Evolutionary conservation across 2,113 vertebrate genomes (phyloP).

Genomic region (Ramphastos sulfuratus): DNA sequence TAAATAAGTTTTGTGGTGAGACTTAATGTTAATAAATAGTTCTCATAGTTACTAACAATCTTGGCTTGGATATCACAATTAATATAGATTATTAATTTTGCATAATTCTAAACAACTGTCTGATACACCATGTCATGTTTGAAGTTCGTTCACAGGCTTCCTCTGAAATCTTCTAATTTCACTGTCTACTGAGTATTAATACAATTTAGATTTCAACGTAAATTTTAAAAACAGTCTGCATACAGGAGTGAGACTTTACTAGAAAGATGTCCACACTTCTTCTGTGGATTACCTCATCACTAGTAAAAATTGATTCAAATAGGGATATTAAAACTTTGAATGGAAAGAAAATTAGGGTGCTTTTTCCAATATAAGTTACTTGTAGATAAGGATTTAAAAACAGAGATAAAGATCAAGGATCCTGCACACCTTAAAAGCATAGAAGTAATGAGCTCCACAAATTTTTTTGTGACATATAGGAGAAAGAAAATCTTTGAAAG

Average conservation of each 20-base stretch:
- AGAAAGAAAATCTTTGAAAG: background rate
- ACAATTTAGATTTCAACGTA: background rate
- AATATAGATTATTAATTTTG: no score
- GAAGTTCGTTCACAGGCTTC: background rate
- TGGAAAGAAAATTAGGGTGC: background rate
- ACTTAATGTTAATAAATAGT: no score
- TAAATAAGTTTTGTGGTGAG: no score
- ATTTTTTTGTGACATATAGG: background rate
- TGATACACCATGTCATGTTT: background rate
- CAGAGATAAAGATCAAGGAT: background rate
- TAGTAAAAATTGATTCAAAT: background rate
- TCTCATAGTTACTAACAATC: no score
- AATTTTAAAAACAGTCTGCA: background rate
- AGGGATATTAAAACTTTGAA: background rate
- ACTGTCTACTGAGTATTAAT: background rate
- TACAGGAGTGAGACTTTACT: background rate
- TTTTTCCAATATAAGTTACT: background rate
- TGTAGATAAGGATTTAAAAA: background rate
- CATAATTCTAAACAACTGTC: no score
- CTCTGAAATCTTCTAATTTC: background rate
- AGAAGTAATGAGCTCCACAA: fast-evolving
- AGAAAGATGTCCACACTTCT: fast-evolving
- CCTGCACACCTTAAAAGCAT: fast-evolving
- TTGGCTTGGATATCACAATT: no score
- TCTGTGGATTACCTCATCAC: background rate